Evolutionary conservation across 2,113 vertebrate species (phyloP).

Genomic region (Manacus vitellinus): DNA sequence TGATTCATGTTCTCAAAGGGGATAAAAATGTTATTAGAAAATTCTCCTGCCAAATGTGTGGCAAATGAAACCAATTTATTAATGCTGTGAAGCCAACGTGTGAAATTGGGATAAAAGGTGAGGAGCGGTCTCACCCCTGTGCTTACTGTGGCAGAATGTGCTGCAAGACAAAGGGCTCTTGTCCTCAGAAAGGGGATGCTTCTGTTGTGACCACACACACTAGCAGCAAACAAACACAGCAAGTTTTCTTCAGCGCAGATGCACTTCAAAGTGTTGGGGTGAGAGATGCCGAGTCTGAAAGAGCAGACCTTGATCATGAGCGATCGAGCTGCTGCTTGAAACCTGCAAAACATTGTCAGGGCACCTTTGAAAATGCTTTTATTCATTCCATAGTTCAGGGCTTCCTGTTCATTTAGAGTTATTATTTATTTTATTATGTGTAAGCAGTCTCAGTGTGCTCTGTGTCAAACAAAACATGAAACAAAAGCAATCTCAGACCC

Average conservation of each 20-base stretch:
- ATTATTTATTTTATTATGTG: slow-evolving; percentile 35
- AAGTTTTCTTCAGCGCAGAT: neutral
- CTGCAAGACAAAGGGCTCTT: slow-evolving; percentile 25
- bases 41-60: slow-evolving; percentile 65
- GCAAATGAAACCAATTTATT: slow-evolving; percentile 68
- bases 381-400: neutral
- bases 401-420: slow-evolving; percentile 15
- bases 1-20: slow-evolving; percentile 61
- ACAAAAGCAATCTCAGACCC: neutral
- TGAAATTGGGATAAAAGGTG: slow-evolving; percentile 55
- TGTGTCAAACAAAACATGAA: neutral
- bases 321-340: neutral
- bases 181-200: neutral
- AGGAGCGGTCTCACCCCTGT: neutral
- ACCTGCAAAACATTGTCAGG: slow-evolving; percentile 5
- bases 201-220: neutral
- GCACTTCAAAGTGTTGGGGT: neutral
- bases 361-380: slow-evolving; percentile 22
- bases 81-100: slow-evolving; percentile 50
- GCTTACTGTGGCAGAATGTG: neutral
- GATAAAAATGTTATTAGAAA: slow-evolving; percentile 72
- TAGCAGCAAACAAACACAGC: neutral
- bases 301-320: neutral
- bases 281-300: neutral
- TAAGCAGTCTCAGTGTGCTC: neutral